Base-by-base conservation (phyloP, 2,797 vertebrate genomes). In the Leptatherina wallacei region DNA sequence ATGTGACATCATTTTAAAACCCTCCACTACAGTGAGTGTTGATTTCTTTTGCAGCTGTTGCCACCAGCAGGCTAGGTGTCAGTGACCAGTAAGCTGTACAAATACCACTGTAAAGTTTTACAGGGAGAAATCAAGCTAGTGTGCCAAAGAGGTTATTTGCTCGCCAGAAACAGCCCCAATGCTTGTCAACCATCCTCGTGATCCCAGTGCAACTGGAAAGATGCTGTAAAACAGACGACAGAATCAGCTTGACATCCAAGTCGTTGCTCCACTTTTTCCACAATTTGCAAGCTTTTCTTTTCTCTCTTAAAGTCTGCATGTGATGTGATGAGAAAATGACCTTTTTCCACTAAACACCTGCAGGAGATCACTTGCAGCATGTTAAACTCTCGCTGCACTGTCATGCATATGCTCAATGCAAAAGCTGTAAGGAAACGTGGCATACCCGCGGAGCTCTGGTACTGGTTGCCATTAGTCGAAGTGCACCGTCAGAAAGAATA, bases 101-200 rank as follows among this genome's bases (percentile, higher is more conserved):
- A 90, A 88, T 86, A 88, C 78, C 80, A 66, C 86, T 80, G 82
- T 85, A 87, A 91, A 88, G 79, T 88, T 91, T 92, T 87, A 92
- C 69, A 74, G 80, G 79, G 71, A 82, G 78, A 83, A 89, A 83
- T 87, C 76, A 73, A 74, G 77, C 67, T 67, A 72, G 84, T 69
- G 38, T 83, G 87, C 84, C 83, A 85, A 88, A 88, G 62, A 83
- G 75, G 72, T 84, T 86, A 75, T 78, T 76, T 30, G 66, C 73
- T 83, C 69, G 56, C 72, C 80, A 71, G 49, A 12, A 36, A 62
- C 60, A 73, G 76, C 60, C 73, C 81, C 63, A 33, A 32, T 24
- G 49, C 54, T 47, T 63, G 56, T 24, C 20, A 62, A 52, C n/a
- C 3, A 49, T 65, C 61, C 55, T 20, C 29, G 1, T 52, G 65